Base-by-base conservation (phyloP, 2,113 vertebrate species). In the Ptychochromis oligacanthus region DNA sequence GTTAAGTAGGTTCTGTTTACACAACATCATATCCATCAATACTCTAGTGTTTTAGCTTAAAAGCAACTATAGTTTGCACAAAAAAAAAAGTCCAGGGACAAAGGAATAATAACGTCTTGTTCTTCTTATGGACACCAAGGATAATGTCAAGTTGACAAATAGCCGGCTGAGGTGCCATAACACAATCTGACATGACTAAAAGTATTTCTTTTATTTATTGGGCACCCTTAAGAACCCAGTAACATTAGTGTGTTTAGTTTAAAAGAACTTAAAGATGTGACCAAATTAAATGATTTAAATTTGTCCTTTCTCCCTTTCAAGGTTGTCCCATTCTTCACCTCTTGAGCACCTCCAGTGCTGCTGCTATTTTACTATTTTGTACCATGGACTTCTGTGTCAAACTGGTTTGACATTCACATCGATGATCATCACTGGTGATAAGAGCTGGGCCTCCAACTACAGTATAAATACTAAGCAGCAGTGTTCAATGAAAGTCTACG, bases 1-100 rank as follows among this genome's bases (percentile, higher is more conserved):
- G 62, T 22, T 65, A 9, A 43, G n/a, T 65, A 4, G 62, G 62
- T 0, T 65, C n/a, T 0, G 1, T 43, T n/a, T 43, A 6, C 4
- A 43, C 15, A 43, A 3, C 10, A 67, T 67, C 17, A 38, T 67
- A 43, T 67, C 38, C 10, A 0, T 67, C 62, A 46, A 10, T 17
- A 24, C 38, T 67, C 24, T 28, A 6, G 26, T 49, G 0, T 70
- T 0, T 28, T 28, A 49, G 43, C 43, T 20, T 70, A 49, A 70
- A 49, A 0, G 18, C 0, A 3, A 28, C 15, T 28, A 10, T 49
- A 70, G 24, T 49, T 70, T 49, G 24, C 15, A 28, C 14, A 59
- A 24, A 59, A 59, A 20, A n/a, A n/a, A n/a, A 20, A 59, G 26
- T 28, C 57, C 8, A 59, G 7, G 26, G 14, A 59, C 12, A 57